Evolutionary conservation across 2,888 invertebrate species (phyloP), one percentile per base, ranked within the genome.

Genomic region (Plebejus anna): DNA sequence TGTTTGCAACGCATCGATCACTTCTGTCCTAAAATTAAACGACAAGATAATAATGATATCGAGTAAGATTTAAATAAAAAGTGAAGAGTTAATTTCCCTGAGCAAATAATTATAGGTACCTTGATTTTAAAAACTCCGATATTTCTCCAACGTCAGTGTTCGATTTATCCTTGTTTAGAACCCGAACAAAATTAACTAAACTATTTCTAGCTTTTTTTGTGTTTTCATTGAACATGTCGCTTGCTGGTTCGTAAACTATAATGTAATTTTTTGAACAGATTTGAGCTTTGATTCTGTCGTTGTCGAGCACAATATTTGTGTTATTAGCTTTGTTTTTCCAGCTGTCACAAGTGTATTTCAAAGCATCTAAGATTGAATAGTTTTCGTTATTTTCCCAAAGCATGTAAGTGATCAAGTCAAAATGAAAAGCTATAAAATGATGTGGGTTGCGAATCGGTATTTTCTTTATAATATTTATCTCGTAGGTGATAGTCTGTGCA

Each of bases 341-440:
- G 81, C 86, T 81, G 13, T 83, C 79, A 78, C 94, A 94, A 79
- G 85, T 83, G 16, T 79, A 77, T 36, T 84, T 81, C 32, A 92
- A 78, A 0, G 86, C 87, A 70, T 88, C 81, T 0, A 84, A 80
- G n/a, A 92, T 78, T 71, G 82, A 85, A 77, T 86, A 87, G 75
- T 85, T 82, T 2, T 85, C 82, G 78, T 85, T 79, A 75, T 87
- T 84, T 70, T 75, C 84, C 86, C 87, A 86, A 71, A 92, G 22
- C 0, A 88, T 75, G 78, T 90, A 85, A 70, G 91, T 92, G 77
- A 94, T 78, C 1, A 89, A 70, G 82, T 94, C 93, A 78, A 90
- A 94, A 83, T 89, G 88, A 77, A 92, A 81, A 1, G 86, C 86
- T 32, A 91, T 80, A 4, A 84, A 83, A 70, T 93, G 92, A 0